Percentiles rank a stretch among this genome's conserved stretches.
Evolutionary conservation across 2,797 vertebrate species (phyloP).

Genomic region (Diglossa cyanea): DNA sequence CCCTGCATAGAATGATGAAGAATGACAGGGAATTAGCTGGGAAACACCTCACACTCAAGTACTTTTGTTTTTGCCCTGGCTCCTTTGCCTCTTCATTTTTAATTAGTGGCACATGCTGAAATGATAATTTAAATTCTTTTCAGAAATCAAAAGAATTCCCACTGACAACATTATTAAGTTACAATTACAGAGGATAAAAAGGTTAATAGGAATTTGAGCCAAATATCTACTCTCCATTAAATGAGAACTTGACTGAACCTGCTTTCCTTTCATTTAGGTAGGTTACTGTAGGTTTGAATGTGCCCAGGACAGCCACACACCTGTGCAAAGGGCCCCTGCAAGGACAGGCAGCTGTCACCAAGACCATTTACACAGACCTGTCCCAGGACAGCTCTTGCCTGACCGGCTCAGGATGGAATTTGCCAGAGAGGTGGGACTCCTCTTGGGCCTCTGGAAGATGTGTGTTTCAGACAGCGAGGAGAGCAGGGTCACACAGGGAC

Average conservation of each 20-base stretch:
- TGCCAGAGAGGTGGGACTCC: neutral
- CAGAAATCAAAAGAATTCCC: conserved; percentile 60
- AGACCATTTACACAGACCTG: neutral
- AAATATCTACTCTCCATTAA: conserved; percentile 50
- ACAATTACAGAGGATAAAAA: conserved; percentile 50
- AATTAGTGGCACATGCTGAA: conserved; percentile 55
- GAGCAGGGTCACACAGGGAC: neutral
- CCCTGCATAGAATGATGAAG: neutral
- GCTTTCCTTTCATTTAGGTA: neutral
- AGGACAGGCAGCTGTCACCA: neutral
- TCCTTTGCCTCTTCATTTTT: conserved; percentile 38
- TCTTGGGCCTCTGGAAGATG: neutral
- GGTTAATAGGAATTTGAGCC: conserved; percentile 51
- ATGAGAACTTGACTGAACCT: conserved; percentile 40
- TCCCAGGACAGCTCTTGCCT: neutral
- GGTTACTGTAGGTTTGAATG: neutral
- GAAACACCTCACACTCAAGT: neutral
- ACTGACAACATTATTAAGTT: conserved; percentile 55
- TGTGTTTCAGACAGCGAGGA: neutral
- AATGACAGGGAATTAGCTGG: neutral
- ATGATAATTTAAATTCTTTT: conserved; percentile 58
- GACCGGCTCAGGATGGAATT: accelerated
- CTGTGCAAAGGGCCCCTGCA: neutral
- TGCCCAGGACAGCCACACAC: neutral
- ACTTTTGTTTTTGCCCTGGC: conserved; percentile 10